A percentile compares a stretch with the other conserved stretches of the same genome.
phyloP scores from a whole-genome alignment of 92 coral and sea anemone species.

The Bergia puertoricense region DNA sequence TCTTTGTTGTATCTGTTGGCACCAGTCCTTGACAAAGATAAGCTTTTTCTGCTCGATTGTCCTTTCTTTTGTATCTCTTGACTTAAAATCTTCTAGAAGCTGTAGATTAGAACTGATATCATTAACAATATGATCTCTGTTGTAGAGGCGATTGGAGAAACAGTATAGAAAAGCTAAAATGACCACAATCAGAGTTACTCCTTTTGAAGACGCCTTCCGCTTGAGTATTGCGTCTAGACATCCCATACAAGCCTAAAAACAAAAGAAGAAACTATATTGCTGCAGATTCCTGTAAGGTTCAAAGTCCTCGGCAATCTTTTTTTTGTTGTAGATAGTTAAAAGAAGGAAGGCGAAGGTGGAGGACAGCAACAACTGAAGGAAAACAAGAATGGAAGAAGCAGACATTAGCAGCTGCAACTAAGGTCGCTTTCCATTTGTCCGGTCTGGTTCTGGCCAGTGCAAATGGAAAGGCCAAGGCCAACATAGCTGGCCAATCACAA shows the following conservation, averaged over 20 bases:
- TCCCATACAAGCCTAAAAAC: slow-evolving; percentile 29
- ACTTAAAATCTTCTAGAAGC: neutral
- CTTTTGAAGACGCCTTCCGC: neutral
- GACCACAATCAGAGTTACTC: neutral
- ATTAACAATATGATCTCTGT: too few species aligned
- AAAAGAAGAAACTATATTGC: neutral
- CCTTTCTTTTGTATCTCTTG: neutral
- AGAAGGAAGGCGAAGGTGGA: neutral
- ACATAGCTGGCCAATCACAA: too few species aligned
- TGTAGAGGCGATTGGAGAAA: neutral
- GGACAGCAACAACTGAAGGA: neutral
- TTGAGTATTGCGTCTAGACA: neutral
- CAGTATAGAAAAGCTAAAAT: neutral
- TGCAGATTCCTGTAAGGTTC: neutral
- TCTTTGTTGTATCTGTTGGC: slow-evolving; percentile 57
- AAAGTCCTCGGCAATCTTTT: neutral
- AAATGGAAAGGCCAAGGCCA: too few species aligned
- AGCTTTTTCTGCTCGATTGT: neutral
- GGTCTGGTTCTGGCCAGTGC: too few species aligned
- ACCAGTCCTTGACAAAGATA: slow-evolving; percentile 63
- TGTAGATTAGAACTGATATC: neutral
- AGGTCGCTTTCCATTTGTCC: too few species aligned
- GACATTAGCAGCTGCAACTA: neutral
- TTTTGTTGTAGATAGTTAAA: too few species aligned
- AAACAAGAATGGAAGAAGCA: neutral